Evolutionary conservation across 1,140 invertebrate species (phyloP), one percentile per base, ranked within the genome.

Genomic region (Drosophila hydei): DNA sequence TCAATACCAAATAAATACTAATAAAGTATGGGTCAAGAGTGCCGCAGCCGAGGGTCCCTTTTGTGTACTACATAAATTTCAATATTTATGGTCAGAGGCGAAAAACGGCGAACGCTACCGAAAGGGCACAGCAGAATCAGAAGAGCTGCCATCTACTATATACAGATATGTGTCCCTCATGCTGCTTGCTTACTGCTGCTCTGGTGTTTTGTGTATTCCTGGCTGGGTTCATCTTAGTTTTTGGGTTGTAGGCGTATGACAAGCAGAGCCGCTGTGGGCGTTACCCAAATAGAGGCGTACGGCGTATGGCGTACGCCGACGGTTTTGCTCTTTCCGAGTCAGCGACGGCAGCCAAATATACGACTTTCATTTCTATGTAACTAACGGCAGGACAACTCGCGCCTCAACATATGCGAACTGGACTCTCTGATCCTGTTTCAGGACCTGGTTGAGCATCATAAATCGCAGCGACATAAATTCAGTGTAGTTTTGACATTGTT

Each of bases 31-130:
- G 69, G 62, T 72, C 64, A 60, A 30, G 59, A 64, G 59, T 56
- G 30, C 48, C 50, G 52, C 48, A 60, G 65, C 38, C 43, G 48
- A 50, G 79, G 73, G 76, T 67, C 75, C 68, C 80, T 60, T 76
- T 72, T 77, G 80, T 73, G 77, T 74, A 85, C 81, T 85, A 87
- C 77, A 87, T 87, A 87, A 87, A 87, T 81, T 81, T 81, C 71
- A 78, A 88, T 88, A 87, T 87, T 87, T 87, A 87, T 81, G 83
- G 71, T 71, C 16, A 70, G 55, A 59, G 42, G 60, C 61, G 25
- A 38, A 47, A 59, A 74, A 51, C 30, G 25, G 60, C 51, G 23
- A 67, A 62, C 52, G 75, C 70, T 72, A 72, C 70, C 64, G 70
- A 72, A 72, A 68, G 56, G 64, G 56, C 48, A 30, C 40, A n/a